Base-by-base conservation (phyloP, 2,888 invertebrate species). In the Acheta domesticus region DNA sequence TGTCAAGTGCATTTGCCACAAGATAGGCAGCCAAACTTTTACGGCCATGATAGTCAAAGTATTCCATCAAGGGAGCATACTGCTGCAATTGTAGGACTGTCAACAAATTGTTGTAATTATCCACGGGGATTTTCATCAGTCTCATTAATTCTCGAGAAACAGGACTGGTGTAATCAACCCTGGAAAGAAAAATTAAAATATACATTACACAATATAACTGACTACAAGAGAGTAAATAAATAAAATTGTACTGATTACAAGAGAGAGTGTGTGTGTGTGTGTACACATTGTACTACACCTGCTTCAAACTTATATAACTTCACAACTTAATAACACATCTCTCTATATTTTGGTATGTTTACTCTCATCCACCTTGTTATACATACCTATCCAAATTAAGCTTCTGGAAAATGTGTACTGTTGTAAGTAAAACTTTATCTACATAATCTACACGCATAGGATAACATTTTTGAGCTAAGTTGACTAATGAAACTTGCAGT, bases 381-480 rank as follows among this genome's bases (percentile, higher is more conserved):
- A 36, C 36, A 36, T 84, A 95, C 95, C 93, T 94, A 85, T 93
- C 92, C 83, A 97, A 91, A 83, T 95, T 93, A 83, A 98, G 91
- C 83, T 96, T 94, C 77, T 94, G 93, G 85, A 99, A 96, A 83
- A 98, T 95, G 86, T 94, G 94, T 82, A 94, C 93, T 0, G 98
- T 98, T 76, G 96, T 96, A 78, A 94, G 92, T 83, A 99, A 89
- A 21, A 99, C 98, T 85, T 96, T 94, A 87, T 99, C 98, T 3
- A 98, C 97, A 85, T 97, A 98, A 86, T 96, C 95, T 20, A 97
- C 93, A 84, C 95, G 91, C 85, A 97, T 96, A 0, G 97, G 96
- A 88, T 99, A 99, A 86, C 98, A 98, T 85, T 98, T 96, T 85
- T 98, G 93, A 0, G 99, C 98, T 82, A 99, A 89, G 87, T 96